Conservation (phyloP, 2,797 vertebrate species). For the Sebastes dallii region DNA sequence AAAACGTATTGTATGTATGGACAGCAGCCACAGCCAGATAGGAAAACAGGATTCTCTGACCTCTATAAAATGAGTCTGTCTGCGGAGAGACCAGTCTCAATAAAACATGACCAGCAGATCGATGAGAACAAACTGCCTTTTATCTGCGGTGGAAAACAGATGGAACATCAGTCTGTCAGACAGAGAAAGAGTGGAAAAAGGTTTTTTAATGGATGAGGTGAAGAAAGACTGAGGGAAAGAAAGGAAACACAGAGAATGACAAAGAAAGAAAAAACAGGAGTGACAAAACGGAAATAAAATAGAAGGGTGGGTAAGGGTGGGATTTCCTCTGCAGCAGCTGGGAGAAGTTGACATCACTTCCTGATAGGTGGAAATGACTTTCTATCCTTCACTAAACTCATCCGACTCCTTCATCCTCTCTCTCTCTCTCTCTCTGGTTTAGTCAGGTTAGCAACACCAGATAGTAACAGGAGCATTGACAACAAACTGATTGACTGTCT, state of each 20-base stretch:
- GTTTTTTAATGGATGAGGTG: conserved; percentile 2
- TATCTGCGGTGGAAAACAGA: conserved; percentile 31
- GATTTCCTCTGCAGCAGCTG: conserved; percentile 46
- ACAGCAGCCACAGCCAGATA: not conserved
- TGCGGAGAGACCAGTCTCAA: conserved; percentile 20
- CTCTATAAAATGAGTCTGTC: conserved; percentile 31
- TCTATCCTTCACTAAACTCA: not conserved
- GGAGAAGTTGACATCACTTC: conserved; percentile 45
- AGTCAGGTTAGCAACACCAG: not conserved
- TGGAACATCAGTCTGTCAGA: conserved; percentile 22
- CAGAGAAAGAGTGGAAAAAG: not conserved
- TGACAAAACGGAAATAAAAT: conserved; percentile 28
- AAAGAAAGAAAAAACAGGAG: not conserved
- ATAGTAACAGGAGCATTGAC: not conserved
- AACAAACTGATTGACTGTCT: no score
- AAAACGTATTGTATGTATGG: not conserved
- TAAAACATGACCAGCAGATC: conserved; percentile 38
- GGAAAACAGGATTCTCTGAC: conserved; percentile 13
- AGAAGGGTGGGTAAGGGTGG: conserved; percentile 24
- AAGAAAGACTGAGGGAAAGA: not conserved
- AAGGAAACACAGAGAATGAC: conserved; percentile 2
- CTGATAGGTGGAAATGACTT: conserved; percentile 22
- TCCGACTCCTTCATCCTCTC: not conserved
- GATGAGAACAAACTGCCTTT: conserved; percentile 48
- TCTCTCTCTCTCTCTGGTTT: not conserved